Evolutionary conservation across 64 coral and sea anemone genomes (phyloP).

Genomic region (Stichodactyla helianthus): DNA sequence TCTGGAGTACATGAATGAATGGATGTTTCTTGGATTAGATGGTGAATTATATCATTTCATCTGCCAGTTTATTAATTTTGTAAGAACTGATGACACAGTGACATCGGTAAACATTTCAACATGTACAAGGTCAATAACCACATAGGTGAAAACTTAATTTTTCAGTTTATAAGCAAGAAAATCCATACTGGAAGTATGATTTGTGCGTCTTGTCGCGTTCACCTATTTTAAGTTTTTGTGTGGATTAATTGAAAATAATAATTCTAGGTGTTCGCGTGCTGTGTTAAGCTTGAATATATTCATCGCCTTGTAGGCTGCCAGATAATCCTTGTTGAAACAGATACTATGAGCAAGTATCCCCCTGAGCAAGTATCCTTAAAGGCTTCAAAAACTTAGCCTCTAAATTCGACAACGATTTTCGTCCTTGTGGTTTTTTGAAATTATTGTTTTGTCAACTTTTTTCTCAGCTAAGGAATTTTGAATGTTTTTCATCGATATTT

Average conservation of each 20-base stretch:
- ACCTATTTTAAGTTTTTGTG: too few relatives aligned
- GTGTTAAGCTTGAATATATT: background rate
- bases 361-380: too few relatives aligned
- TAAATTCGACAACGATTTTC: background rate
- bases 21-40: background rate
- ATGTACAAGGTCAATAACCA: background rate
- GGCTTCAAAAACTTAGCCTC: too few relatives aligned
- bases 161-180: too few relatives aligned
- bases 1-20: background rate
- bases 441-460: background rate
- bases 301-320: background rate
- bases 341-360: background rate
- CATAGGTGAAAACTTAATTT: background rate
- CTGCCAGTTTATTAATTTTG: background rate
- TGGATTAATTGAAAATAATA: too few relatives aligned
- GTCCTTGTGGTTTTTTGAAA: background rate
- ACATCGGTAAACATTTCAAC: background rate
- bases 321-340: background rate
- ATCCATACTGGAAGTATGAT: too few relatives aligned
- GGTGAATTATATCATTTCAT: background rate
- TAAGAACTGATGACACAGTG: background rate
- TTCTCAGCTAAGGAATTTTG: background rate
- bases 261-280: too few relatives aligned
- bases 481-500: background rate
- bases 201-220: too few relatives aligned